phyloP scores from a whole-genome alignment of 2,797 vertebrate genomes.

The Glyptemys insculpta region DNA sequence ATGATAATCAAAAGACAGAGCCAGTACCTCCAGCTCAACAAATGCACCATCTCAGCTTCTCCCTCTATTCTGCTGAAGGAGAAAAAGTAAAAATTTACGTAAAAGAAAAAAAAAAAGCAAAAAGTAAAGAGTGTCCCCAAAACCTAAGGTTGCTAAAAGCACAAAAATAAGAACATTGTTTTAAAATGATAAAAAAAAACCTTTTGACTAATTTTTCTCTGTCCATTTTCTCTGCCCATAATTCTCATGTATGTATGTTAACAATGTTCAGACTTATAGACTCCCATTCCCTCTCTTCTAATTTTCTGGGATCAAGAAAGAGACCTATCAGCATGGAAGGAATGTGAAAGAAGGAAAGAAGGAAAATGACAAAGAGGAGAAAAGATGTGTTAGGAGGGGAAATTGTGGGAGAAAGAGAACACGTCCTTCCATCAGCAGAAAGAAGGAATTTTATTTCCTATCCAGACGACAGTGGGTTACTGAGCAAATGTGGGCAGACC shows the following conservation, averaged over 20 bases:
- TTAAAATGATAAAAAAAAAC: neutral
- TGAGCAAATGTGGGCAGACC: neutral
- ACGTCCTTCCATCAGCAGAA: neutral
- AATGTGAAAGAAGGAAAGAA: neutral
- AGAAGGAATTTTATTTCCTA: neutral
- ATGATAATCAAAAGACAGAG: neutral
- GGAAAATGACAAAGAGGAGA: neutral
- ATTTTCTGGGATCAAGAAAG: neutral
- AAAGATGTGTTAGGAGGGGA: neutral
- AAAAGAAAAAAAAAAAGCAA: neutral
- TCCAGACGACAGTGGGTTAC: neutral
- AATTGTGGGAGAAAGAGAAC: neutral
- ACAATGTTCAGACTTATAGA: neutral
- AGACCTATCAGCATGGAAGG: neutral
- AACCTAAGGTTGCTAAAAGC: neutral
- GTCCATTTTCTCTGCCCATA: neutral
- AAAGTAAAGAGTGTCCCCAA: neutral
- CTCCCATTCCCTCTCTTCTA: neutral
- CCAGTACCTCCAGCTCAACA: neutral
- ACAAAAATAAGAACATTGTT: neutral
- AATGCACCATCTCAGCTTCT: neutral
- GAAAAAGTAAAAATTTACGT: neutral
- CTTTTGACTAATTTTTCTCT: neutral
- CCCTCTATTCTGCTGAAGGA: neutral
- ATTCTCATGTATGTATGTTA: neutral